A percentile compares a stretch with the other conserved stretches of the same genome.
Conservation (phyloP, 2,797 vertebrate genomes). For the Champsocephalus gunnari region DNA sequence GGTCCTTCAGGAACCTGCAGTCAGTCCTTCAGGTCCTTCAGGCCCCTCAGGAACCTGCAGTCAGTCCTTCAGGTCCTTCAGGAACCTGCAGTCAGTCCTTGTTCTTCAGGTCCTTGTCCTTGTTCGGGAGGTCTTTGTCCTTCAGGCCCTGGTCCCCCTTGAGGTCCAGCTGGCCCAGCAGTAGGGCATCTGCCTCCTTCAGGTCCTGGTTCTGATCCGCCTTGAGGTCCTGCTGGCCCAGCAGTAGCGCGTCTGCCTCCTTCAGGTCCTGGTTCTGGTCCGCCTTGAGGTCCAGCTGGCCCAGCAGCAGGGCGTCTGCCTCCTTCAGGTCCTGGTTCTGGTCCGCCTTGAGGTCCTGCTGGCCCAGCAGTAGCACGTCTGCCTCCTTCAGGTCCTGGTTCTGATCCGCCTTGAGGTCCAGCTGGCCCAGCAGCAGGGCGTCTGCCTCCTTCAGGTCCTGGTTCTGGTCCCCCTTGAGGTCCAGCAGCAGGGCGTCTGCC, state of each 20-base stretch:
- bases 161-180: slow-evolving; percentile 86
- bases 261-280: slow-evolving; percentile 72
- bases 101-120: too few species aligned
- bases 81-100: too few species aligned
- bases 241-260: slow-evolving; percentile 90
- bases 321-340: slow-evolving; percentile 82
- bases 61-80: too few species aligned
- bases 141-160: slow-evolving; percentile 70
- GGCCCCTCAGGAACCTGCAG: too few species aligned
- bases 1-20: too few species aligned
- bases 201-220: slow-evolving; percentile 51
- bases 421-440: slow-evolving; percentile 86
- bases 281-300: slow-evolving; percentile 75
- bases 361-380: slow-evolving; percentile 88
- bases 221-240: slow-evolving; percentile 83
- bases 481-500: slow-evolving; percentile 87
- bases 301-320: slow-evolving; percentile 89
- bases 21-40: too few species aligned
- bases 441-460: slow-evolving; percentile 84
- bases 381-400: slow-evolving; percentile 87
- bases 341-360: slow-evolving; percentile 66
- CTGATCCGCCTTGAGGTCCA: slow-evolving; percentile 54
- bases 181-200: slow-evolving; percentile 90
- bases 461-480: slow-evolving; percentile 29
- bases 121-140: slow-evolving; percentile 43